Conservation (phyloP, 2,888 invertebrate species). For the Chymomyza amoena region DNA sequence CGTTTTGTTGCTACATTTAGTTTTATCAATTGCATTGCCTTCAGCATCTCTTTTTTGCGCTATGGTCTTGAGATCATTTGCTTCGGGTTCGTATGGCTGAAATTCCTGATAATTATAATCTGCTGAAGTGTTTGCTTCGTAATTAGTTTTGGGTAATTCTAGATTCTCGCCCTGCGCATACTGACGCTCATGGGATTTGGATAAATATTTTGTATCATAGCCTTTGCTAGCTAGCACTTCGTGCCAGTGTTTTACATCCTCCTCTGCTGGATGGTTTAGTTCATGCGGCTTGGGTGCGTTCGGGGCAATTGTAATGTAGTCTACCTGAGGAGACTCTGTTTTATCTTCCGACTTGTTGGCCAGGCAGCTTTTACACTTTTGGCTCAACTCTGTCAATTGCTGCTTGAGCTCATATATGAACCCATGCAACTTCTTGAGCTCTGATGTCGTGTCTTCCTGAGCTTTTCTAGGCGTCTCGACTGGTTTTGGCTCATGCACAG, state of each 20-base stretch:
- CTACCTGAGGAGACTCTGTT: not conserved
- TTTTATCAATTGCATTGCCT: not conserved
- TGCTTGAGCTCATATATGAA: conserved; percentile 20
- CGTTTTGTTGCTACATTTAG: conserved; percentile 1
- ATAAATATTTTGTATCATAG: conserved; percentile 58
- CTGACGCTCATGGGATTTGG: conserved; percentile 50
- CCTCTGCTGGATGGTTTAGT: conserved; percentile 9
- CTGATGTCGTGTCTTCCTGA: not conserved
- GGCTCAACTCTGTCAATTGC: conserved; percentile 10
- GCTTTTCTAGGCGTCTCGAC: conserved; percentile 1
- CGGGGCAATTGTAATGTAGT: not conserved
- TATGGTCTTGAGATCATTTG: conserved; percentile 21
- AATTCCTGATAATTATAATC: conserved; percentile 48
- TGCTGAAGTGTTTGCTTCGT: conserved; percentile 13
- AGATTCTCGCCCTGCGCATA: conserved; percentile 43
- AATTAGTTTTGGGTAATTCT: conserved; percentile 25
- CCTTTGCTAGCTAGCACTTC: conserved; percentile 59
- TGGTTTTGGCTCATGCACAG: conserved; percentile 3
- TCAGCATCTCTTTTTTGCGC: conserved; percentile 44
- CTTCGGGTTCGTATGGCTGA: conserved; percentile 21
- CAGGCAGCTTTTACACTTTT: not conserved
- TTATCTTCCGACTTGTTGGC: not conserved
- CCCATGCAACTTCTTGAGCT: conserved; percentile 6
- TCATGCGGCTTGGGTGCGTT: not conserved
- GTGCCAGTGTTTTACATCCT: conserved; percentile 49